Conservation (phyloP, 2,113 vertebrate genomes). For the Caloenas nicobarica region DNA sequence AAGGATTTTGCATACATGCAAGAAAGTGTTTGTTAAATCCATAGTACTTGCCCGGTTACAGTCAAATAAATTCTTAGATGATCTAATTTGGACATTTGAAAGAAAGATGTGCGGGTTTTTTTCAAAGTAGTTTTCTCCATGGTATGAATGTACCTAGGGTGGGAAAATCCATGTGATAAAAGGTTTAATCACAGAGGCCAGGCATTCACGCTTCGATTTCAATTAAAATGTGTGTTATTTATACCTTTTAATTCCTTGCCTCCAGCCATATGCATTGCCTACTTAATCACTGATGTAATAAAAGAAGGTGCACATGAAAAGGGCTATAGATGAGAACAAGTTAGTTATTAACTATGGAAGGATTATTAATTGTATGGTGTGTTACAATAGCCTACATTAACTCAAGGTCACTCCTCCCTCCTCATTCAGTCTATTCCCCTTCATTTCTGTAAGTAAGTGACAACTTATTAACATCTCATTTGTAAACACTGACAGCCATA, state of each 20-base stretch:
- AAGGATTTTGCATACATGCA: neutral
- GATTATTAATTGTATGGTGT: neutral
- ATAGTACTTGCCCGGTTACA: neutral
- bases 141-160: neutral
- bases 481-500: neutral
- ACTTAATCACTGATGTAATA: neutral
- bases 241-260: constrained; percentile 45
- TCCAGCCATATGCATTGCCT: neutral
- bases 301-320: neutral
- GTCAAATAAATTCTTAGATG: neutral
- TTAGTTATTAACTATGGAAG: neutral
- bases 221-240: constrained; percentile 43
- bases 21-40: neutral
- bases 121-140: neutral
- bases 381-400: neutral
- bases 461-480: neutral
- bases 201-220: constrained; percentile 21
- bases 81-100: neutral
- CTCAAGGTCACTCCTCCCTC: constrained; percentile 9
- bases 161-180: neutral
- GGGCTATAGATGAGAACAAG: neutral
- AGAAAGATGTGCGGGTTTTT: neutral
- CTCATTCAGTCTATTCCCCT: neutral
- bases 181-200: constrained; percentile 30
- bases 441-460: neutral